Base-by-base conservation (phyloP, 2,797 vertebrate species). In the Poecilia picta region DNA sequence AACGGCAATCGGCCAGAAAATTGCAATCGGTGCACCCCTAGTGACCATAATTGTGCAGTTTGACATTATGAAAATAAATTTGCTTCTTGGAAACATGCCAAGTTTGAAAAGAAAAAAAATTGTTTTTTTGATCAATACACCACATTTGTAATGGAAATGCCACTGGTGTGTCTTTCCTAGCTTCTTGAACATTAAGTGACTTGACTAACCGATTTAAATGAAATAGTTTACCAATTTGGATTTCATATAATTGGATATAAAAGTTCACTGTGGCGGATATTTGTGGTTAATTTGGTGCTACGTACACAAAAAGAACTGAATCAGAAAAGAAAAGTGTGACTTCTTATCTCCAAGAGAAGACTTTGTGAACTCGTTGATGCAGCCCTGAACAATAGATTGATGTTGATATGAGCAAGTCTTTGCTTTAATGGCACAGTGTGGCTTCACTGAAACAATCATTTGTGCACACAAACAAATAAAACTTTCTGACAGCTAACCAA, bases 401-500 rank as follows among this genome's bases (percentile, higher is more conserved):
- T 72, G 73, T 57, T 49, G 76, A 84, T 46, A 83, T 25, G 25
- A 72, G 64, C 64, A 71, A 7, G 16, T 31, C 43, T 28, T 47
- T 59, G 51, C 49, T 82, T 81, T 82, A 81, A 83, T 77, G 55
- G 76, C 6, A 16, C 31, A 68, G 49, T 81, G 77, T 43, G 76
- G 36, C 46, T 76, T 82, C 57, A 72, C 77, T 76, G 68, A 84
- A 41, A 25, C 5, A 46, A 43, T 71, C 41, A 74, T 41, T 59
- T 33, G 62, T 36, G 16, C 3, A 43, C 36, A 45, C 0, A 51
- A 41, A 53, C 71, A 77, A 86, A 82, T n/a, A 47, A 66, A 87
- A 81, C 75, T 7, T 8, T 68, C 8, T 76, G 87, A 85, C 88
- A 86, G 15, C 33, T 80, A 73, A 41, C 81, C 79, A 80, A 86